Evolutionary conservation across 2,113 vertebrate genomes (phyloP), one percentile per base, ranked within the genome.

Genomic region (Hylia prasina): DNA sequence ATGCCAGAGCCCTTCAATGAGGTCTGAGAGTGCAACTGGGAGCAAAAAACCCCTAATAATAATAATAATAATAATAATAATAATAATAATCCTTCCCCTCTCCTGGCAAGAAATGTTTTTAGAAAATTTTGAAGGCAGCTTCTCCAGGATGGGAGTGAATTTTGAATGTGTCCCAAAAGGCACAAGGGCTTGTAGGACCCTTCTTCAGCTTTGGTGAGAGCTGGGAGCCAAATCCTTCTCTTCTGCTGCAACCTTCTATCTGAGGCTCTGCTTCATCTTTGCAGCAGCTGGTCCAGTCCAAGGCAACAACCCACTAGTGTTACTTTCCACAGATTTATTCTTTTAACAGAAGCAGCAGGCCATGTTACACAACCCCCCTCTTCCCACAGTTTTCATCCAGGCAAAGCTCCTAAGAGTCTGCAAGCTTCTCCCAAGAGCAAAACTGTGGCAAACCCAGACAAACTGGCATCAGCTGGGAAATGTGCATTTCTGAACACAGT

Each of bases 1-100:
- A 97, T 95, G 92, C 90, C 96, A 95, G 54, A 85, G 88, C 83
- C 83, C 92, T 70, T 94, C n/a, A 20, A 71, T 42, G 61, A 96
- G 88, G 78, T 77, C 73, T 85, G 85, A 82, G 87, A 66, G 76
- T 35, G 80, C 88, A 93, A 90, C 22, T 73, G 63, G 8, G 3
- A 53, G 56, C 5, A 64, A 89, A 66, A 58, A 42, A 4, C 0
- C 18, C 21, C 14, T 44, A 37, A 13, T 47, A 61, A 65, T 47
- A 40, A 45, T 15, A 54, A 72, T 42, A 42, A 42, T 42, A 42
- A 42, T 14, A 44, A 44, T 5, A 44, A 44, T 7, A 44, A 44
- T 6, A 12, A 42, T 14, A 12, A 42, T 40, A 40, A 44, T 16
- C 45, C 45, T 84, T 89, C 25, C 11, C 58, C 47, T 89, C 37